Conservation (phyloP, 2,797 vertebrate genomes). For the Microhierax caerulescens region DNA sequence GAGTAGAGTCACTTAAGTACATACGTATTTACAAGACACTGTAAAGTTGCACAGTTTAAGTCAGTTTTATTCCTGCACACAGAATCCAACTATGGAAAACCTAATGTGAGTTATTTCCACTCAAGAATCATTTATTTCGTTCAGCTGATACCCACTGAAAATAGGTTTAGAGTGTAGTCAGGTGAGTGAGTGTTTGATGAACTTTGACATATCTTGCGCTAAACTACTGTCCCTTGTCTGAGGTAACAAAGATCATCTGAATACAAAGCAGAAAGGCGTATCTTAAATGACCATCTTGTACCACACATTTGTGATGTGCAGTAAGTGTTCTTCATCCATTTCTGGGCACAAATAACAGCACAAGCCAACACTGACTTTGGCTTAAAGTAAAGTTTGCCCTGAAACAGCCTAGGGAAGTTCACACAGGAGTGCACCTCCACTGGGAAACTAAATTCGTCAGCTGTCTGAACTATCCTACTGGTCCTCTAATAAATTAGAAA, state of each 20-base stretch:
- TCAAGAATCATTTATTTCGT: neutral
- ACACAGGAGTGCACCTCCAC: accelerated
- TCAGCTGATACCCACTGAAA: neutral
- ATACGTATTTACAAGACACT: accelerated
- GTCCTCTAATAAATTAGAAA: neutral
- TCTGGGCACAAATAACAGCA: neutral
- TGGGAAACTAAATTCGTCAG: neutral
- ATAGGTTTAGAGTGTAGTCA: neutral
- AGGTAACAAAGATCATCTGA: neutral
- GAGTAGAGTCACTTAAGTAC: neutral
- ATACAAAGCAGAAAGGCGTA: neutral
- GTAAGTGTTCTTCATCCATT: neutral
- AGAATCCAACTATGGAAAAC: neutral
- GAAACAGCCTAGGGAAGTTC: neutral
- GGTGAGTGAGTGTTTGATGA: neutral
- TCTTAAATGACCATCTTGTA: neutral
- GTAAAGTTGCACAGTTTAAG: neutral
- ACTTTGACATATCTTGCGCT: neutral
- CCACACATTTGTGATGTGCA: neutral
- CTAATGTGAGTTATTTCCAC: neutral
- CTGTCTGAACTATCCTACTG: neutral
- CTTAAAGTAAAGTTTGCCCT: neutral
- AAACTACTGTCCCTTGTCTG: neutral
- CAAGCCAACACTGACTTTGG: neutral
- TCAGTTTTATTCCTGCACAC: neutral